Conservation (phyloP, 2,888 invertebrate genomes). For the Epinotia ramella region DNA sequence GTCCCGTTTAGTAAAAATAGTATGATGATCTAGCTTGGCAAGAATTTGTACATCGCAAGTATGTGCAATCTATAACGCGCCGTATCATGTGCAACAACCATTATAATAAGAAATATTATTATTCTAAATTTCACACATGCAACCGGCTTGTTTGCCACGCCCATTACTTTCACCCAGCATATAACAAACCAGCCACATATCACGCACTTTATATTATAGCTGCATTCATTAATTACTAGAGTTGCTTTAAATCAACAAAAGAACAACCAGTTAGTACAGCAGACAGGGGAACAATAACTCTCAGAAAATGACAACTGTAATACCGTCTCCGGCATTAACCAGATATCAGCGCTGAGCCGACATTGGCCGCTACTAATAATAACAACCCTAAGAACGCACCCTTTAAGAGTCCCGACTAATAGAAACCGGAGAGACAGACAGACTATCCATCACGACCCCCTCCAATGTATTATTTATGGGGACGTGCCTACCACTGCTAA, state of each 20-base stretch:
- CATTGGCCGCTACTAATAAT: conserved; percentile 77
- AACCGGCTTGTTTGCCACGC: conserved; percentile 6
- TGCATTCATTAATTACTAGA: conserved; percentile 20
- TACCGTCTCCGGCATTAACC: conserved; percentile 70
- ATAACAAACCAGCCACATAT: conserved; percentile 1
- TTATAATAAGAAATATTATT: background rate
- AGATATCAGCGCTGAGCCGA: conserved; percentile 76
- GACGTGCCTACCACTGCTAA: conserved; percentile 81
- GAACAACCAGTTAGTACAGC: conserved; percentile 49
- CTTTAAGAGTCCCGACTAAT: conserved; percentile 84
- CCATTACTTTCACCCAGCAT: conserved; percentile 8
- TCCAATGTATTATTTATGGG: conserved; percentile 84
- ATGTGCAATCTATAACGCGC: background rate
- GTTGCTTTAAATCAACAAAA: conserved; percentile 31
- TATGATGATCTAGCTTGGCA: background rate
- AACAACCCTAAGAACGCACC: conserved; percentile 74
- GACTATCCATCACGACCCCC: conserved; percentile 82
- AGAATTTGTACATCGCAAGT: background rate
- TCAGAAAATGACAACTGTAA: conserved; percentile 68
- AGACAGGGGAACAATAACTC: conserved; percentile 57
- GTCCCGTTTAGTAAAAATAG: too few relatives aligned
- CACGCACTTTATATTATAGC: conserved; percentile 15
- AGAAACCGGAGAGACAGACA: conserved; percentile 82
- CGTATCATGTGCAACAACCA: background rate
- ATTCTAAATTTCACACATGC: conserved; percentile 21